These are phyloP conservation scores for Heliconius sara DNA, from an alignment of 2,888 invertebrate species.

Conservation along the genomic window DNA sequence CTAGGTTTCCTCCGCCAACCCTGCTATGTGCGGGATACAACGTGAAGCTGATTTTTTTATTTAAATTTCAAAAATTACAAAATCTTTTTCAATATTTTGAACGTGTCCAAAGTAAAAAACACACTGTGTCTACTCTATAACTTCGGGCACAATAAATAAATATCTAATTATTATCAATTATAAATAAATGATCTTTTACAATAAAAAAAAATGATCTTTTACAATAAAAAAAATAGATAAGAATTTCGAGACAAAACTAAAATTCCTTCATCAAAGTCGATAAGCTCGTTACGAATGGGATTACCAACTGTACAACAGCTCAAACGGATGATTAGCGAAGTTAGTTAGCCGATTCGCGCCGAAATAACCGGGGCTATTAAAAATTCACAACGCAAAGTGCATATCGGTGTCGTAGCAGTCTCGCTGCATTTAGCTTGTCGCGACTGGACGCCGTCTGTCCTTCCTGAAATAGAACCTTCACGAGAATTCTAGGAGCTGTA, in stretches of 20 bases:
- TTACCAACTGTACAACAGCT: constrained; percentile 20
- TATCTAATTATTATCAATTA: background rate
- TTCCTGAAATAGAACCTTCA: constrained; percentile 66
- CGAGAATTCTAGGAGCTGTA: constrained; percentile 52
- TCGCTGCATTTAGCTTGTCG: constrained; percentile 71
- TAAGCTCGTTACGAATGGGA: constrained; percentile 11
- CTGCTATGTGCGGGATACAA: too few relatives aligned
- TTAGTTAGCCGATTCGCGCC: constrained; percentile 69
- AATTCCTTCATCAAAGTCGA: constrained; percentile 9
- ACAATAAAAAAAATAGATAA: background rate
- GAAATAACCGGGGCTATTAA: constrained; percentile 74
- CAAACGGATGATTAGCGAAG: constrained; percentile 49
- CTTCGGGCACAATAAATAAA: background rate
- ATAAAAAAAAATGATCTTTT: background rate
- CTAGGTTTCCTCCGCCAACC: too few relatives aligned
- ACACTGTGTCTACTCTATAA: background rate
- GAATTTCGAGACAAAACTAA: background rate
- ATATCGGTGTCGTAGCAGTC: constrained; percentile 76
- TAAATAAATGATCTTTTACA: background rate
- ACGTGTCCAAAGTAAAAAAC: background rate
- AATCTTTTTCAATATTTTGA: background rate
- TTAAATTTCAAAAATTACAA: too few relatives aligned
- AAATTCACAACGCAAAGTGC: constrained; percentile 78
- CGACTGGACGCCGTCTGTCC: constrained; percentile 60
- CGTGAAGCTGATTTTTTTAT: too few relatives aligned